These are phyloP conservation scores for Ooceraea biroi DNA, from an alignment of 1,140 invertebrate genomes.

Conservation along the genomic window DNA sequence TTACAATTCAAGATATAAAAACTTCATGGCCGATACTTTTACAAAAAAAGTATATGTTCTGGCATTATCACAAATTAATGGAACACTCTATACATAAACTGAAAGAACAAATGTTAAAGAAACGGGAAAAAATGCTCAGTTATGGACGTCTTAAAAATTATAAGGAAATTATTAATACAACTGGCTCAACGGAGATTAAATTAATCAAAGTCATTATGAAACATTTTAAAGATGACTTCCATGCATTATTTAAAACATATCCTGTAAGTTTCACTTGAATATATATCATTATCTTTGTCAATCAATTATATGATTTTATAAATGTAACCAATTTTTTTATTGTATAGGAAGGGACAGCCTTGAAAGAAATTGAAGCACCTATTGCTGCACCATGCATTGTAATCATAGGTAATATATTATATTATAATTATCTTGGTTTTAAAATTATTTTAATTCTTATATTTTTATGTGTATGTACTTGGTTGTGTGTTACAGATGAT, in stretches of 20 bases:
- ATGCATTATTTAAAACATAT: constrained; percentile 32
- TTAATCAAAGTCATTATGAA: constrained; percentile 9
- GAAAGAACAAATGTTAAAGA: constrained; percentile 10
- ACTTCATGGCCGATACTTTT: constrained; percentile 8
- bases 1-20: neutral
- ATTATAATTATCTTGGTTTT: constrained; percentile 5
- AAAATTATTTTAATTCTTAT: constrained; percentile 10
- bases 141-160: constrained; percentile 10
- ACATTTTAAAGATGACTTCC: constrained; percentile 18
- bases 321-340: too few species aligned
- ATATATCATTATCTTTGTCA: too few species aligned
- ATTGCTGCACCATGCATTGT: constrained; percentile 22
- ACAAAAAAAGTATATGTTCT: constrained; percentile 8
- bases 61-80: constrained; percentile 19
- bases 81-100: neutral
- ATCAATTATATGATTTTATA: too few species aligned
- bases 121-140: neutral
- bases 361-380: neutral
- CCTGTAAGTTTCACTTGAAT: too few species aligned
- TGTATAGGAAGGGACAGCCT: constrained; percentile 4
- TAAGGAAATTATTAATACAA: constrained; percentile 1
- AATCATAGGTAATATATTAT: constrained; percentile 17
- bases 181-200: constrained; percentile 1
- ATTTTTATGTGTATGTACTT: constrained; percentile 13
- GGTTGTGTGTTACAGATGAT: too few species aligned